A percentile compares a stretch with the other conserved stretches of the same genome.
Evolutionary conservation across 2,113 vertebrate species (phyloP).

Genomic region (Echinops telfairi): DNA sequence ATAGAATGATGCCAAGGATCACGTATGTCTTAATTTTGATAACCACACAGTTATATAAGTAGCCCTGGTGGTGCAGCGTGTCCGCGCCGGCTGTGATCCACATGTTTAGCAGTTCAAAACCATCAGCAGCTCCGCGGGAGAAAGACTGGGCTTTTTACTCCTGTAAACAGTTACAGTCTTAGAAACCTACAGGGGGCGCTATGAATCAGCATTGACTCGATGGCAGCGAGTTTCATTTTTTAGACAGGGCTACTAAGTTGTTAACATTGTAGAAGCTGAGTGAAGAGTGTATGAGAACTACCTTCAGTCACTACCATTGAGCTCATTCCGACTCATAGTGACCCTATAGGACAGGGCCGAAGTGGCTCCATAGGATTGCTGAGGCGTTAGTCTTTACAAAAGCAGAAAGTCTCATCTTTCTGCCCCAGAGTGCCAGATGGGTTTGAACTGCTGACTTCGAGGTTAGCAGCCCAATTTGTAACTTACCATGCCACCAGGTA

Average conservation of each 20-base stretch:
- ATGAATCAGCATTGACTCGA: too few species aligned
- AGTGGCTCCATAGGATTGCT: too few species aligned
- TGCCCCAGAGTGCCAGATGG: not conserved
- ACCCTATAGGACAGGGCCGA: too few species aligned
- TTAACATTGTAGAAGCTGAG: not conserved
- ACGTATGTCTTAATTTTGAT: slow-evolving; percentile 55
- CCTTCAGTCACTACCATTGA: not conserved
- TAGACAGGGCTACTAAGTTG: not conserved
- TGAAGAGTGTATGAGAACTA: not conserved
- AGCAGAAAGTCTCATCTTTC: not conserved
- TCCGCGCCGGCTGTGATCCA: too few species aligned
- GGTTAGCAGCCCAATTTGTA: not conserved
- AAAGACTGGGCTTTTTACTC: too few species aligned
- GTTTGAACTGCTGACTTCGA: not conserved
- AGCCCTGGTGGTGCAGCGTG: too few species aligned
- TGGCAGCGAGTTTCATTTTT: too few species aligned
- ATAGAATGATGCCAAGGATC: slow-evolving; percentile 16
- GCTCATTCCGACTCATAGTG: not conserved
- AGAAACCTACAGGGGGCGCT: too few species aligned
- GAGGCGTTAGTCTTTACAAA: too few species aligned
- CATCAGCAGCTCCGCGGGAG: too few species aligned
- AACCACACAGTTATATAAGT: not conserved
- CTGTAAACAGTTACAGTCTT: too few species aligned
- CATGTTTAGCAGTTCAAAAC: too few species aligned
- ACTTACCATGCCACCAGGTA: not conserved